A percentile compares a stretch with the other conserved stretches of the same genome.
These are phyloP conservation scores for Aythya baeri DNA, from an alignment of 2,113 vertebrate genomes.

Conservation along the genomic window DNA sequence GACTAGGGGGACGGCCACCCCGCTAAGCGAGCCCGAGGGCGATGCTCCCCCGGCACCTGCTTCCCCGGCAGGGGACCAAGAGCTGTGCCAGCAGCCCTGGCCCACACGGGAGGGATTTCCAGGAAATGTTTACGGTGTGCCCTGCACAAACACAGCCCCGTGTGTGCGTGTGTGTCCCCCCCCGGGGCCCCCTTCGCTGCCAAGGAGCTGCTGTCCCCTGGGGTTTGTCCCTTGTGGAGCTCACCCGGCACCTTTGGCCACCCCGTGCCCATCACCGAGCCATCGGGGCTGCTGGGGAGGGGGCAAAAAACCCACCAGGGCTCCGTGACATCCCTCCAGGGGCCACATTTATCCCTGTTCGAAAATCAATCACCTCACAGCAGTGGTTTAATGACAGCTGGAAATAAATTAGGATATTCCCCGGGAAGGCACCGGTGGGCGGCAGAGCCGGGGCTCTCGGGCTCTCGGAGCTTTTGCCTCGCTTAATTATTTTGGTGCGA, in stretches of 20 bases:
- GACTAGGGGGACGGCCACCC: background rate
- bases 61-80: background rate
- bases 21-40: background rate
- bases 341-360: background rate
- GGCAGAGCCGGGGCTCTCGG: background rate
- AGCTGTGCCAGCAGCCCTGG: background rate
- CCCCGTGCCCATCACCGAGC: accelerated
- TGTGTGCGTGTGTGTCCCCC: background rate
- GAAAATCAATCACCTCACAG: slow-evolving; percentile 12
- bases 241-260: background rate
- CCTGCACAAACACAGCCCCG: background rate
- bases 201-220: background rate
- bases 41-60: background rate
- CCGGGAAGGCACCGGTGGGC: background rate
- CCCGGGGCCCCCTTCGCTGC: background rate
- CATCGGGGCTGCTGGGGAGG: accelerated
- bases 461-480: background rate
- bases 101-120: background rate
- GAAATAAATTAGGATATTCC: background rate
- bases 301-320: background rate
- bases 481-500: background rate
- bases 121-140: background rate
- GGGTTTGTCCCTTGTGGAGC: background rate
- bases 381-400: background rate
- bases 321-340: background rate